Evolutionary conservation across 35 echinoderm and acorn worm species (phyloP).

Genomic region (Lytechinus pictus): DNA sequence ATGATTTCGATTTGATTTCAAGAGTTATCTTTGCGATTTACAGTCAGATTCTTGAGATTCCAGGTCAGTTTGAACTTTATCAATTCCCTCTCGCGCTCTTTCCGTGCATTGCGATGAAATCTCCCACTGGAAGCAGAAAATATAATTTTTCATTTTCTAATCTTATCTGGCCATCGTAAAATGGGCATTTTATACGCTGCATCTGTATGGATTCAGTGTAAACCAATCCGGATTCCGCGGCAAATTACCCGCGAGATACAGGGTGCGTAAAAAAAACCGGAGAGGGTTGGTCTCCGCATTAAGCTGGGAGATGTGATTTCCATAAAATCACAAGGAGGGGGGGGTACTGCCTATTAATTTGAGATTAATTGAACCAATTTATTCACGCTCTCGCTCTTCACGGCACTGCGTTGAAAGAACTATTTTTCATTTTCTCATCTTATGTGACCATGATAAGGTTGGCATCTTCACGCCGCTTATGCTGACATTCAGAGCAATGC

Average conservation of each 20-base stretch:
- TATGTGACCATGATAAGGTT: too few species aligned
- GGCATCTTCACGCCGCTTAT: too few species aligned
- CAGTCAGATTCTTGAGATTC: background rate
- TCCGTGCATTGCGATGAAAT: background rate
- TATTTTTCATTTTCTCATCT: too few species aligned
- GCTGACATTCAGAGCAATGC: too few species aligned
- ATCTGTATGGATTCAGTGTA: background rate
- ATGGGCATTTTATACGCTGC: background rate
- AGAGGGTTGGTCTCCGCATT: too few species aligned
- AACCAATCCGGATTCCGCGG: background rate
- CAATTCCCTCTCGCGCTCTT: background rate
- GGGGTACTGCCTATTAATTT: too few species aligned
- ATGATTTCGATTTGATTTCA: background rate
- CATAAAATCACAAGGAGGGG: too few species aligned
- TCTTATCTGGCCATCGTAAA: background rate
- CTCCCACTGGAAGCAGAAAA: background rate
- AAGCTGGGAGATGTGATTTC: too few species aligned
- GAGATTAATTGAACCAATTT: too few species aligned
- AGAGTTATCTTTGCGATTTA: background rate
- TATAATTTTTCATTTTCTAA: constrained; percentile 1
- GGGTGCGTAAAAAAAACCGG: background rate
- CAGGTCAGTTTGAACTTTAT: background rate
- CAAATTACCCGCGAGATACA: background rate
- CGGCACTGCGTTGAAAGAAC: too few species aligned
- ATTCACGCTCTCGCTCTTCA: too few species aligned